phyloP scores from a whole-genome alignment of 1,140 invertebrate species.

The Danaus plexippus region DNA sequence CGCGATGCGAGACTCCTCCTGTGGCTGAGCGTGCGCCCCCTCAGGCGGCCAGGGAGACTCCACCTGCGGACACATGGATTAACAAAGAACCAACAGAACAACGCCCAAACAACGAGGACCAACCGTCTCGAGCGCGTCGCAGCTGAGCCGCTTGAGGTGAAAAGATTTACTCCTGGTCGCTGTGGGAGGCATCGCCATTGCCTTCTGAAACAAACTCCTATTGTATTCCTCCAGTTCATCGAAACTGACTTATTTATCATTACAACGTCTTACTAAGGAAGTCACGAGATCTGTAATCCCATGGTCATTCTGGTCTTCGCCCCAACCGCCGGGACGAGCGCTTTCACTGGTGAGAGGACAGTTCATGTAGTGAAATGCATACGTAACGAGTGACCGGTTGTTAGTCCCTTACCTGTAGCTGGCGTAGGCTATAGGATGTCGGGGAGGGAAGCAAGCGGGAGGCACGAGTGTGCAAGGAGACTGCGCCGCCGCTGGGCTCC shows the following conservation, averaged over 20 bases:
- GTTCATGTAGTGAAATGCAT: no score
- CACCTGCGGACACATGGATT: constrained; percentile 22
- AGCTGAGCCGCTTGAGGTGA: constrained; percentile 22
- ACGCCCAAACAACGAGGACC: background rate
- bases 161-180: constrained; percentile 15
- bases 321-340: constrained; percentile 47
- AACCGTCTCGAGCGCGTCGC: constrained; percentile 27
- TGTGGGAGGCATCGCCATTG: constrained; percentile 36
- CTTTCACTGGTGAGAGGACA: constrained; percentile 41
- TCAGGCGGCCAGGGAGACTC: constrained; percentile 30
- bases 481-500: constrained; percentile 56
- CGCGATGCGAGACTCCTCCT: constrained; percentile 14
- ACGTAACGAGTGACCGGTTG: background rate
- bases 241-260: no score
- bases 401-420: constrained; percentile 45
- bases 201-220: constrained; percentile 38
- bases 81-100: background rate
- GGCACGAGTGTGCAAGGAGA: constrained; percentile 50
- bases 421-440: constrained; percentile 38
- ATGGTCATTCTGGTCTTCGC: constrained; percentile 29
- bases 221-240: background rate
- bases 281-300: constrained; percentile 52
- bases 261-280: constrained; percentile 41
- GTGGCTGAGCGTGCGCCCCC: constrained; percentile 15
- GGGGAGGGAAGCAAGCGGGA: constrained; percentile 48